These are phyloP conservation scores for Gibbula magus DNA, from an alignment of 2,888 invertebrate species.

Conservation along the genomic window DNA sequence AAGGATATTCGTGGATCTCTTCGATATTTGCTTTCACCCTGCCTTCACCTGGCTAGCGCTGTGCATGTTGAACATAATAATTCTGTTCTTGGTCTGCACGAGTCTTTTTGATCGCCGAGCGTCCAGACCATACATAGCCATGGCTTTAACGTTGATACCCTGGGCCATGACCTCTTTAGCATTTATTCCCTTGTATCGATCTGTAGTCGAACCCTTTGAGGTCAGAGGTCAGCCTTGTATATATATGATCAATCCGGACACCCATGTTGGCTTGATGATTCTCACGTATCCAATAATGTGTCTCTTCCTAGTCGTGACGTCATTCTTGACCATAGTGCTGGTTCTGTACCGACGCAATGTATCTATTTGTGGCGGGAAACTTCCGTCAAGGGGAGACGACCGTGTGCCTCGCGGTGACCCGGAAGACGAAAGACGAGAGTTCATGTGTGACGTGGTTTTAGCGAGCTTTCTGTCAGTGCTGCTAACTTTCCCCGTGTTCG, in stretches of 20 bases:
- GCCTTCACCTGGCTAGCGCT: neutral
- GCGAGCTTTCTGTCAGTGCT: neutral
- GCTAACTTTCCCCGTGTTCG: neutral
- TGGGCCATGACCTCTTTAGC: neutral
- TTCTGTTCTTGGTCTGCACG: neutral
- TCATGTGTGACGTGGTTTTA: neutral
- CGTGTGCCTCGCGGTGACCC: neutral
- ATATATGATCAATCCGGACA: neutral
- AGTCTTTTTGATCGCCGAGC: neutral
- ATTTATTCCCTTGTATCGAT: neutral
- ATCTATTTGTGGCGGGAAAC: neutral
- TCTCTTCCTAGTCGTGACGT: neutral
- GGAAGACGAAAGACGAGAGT: neutral
- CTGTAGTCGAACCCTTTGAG: neutral
- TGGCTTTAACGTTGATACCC: neutral
- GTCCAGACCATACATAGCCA: neutral
- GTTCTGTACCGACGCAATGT: neutral
- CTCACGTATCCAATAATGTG: neutral
- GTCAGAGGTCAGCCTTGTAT: neutral
- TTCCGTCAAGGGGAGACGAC: constrained; percentile 8
- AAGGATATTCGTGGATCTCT: neutral
- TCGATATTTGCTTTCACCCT: neutral
- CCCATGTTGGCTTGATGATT: neutral
- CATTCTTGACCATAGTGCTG: neutral
- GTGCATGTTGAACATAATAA: neutral